phyloP scores from a whole-genome alignment of 2,113 vertebrate species.

The Elaphurus davidianus region DNA sequence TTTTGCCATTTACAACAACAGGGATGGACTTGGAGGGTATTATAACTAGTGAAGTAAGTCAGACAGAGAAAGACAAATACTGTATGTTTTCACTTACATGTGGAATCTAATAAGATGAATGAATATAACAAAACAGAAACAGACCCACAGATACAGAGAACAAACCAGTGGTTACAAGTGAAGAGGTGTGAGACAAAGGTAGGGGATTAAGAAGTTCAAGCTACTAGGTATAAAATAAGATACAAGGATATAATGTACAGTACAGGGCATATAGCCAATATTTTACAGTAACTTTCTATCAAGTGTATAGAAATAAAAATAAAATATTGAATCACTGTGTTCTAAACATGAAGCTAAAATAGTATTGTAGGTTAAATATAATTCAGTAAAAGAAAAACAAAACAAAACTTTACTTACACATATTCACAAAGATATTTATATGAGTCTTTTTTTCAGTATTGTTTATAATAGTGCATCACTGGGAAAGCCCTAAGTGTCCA shows the following conservation, averaged over 20 bases:
- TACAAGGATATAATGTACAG: background rate
- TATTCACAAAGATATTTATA: background rate
- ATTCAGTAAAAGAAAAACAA: background rate
- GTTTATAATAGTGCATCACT: background rate
- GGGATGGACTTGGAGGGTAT: background rate
- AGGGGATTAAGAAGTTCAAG: background rate
- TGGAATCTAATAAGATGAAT: background rate
- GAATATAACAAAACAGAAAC: background rate
- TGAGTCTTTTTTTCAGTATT: background rate
- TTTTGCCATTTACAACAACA: background rate
- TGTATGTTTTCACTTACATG: background rate
- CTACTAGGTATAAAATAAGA: background rate
- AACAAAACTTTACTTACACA: background rate
- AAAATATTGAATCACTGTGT: background rate
- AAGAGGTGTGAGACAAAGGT: background rate
- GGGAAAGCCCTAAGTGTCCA: background rate
- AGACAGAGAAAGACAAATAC: background rate
- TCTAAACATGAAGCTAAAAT: background rate
- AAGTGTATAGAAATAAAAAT: background rate
- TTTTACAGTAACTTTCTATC: background rate
- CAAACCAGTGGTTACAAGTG: background rate
- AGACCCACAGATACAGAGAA: background rate
- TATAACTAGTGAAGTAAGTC: background rate
- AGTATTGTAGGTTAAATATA: background rate
- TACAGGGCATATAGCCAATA: background rate